These are phyloP conservation scores for Microtus obscurus DNA, from an alignment of 2,797 vertebrate species.

Conservation along the genomic window DNA sequence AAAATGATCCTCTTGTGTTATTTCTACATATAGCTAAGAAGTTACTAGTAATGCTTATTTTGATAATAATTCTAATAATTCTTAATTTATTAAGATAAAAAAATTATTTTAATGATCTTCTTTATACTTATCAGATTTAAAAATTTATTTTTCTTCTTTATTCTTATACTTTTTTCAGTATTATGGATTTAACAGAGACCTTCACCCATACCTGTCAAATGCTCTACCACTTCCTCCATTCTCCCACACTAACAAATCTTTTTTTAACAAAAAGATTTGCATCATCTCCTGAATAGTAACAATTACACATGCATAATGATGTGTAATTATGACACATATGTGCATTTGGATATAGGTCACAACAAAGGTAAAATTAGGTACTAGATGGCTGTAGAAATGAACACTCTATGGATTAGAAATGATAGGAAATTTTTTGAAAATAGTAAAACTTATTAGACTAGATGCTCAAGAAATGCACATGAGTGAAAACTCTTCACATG, in stretches of 20 bases:
- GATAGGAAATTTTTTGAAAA: not conserved
- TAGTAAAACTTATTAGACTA: not conserved
- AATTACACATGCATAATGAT: not conserved
- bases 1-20: not conserved
- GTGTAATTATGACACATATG: not conserved
- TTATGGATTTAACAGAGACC: not conserved
- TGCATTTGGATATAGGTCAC: not conserved
- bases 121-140: not conserved
- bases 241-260: not conserved
- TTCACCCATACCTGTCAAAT: not conserved
- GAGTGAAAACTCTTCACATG: not conserved
- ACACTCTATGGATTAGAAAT: not conserved
- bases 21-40: not conserved
- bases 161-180: not conserved
- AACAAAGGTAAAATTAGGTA: constrained; percentile 29
- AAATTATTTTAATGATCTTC: constrained; percentile 16
- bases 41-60: constrained; percentile 15
- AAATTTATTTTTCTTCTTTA: not conserved
- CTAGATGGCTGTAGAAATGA: not conserved
- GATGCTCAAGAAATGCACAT: not conserved
- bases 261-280: not conserved
- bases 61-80: not conserved
- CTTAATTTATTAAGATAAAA: too few relatives aligned
- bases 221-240: too few relatives aligned
- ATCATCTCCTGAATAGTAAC: constrained; percentile 55